These are phyloP conservation scores for Bos javanicus DNA, from an alignment of 2,113 vertebrate species.

Conservation along the genomic window DNA sequence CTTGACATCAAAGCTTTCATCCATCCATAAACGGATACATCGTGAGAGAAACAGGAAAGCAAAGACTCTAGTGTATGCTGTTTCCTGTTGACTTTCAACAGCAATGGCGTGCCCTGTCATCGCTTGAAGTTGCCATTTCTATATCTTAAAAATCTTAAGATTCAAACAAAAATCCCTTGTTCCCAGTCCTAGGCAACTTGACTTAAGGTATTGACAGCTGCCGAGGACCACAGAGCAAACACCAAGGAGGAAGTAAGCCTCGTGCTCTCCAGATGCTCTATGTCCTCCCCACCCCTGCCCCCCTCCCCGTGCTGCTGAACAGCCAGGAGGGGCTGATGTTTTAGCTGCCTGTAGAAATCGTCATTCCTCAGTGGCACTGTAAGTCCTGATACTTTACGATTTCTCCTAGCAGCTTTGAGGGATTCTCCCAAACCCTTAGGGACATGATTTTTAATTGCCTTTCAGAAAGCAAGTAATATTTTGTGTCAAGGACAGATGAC, in stretches of 20 bases:
- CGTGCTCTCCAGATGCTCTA: not conserved
- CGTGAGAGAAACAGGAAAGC: constrained; percentile 41
- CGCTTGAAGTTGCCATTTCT: constrained; percentile 52
- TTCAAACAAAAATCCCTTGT: constrained; percentile 67
- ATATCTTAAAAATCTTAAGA: constrained; percentile 54
- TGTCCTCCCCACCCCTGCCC: fast-evolving
- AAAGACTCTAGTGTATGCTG: constrained; percentile 23
- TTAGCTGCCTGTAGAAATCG: not conserved
- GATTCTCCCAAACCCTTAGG: not conserved
- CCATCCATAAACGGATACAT: not conserved
- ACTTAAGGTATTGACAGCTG: not conserved
- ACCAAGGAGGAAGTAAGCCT: not conserved
- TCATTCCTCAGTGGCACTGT: not conserved
- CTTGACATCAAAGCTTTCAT: constrained; percentile 60
- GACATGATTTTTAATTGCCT: not conserved
- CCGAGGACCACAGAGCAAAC: not conserved
- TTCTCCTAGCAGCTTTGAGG: not conserved
- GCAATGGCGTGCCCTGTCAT: not conserved
- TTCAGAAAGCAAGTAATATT: constrained; percentile 33
- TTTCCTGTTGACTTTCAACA: constrained; percentile 58
- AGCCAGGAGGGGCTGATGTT: not conserved
- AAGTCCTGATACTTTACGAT: not conserved
- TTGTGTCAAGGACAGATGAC: constrained; percentile 1
- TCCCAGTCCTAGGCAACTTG: not conserved
- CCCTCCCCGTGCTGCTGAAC: not conserved